Evolutionary conservation across 2,113 vertebrate species (phyloP).

Genomic region (Donacobius atricapilla): DNA sequence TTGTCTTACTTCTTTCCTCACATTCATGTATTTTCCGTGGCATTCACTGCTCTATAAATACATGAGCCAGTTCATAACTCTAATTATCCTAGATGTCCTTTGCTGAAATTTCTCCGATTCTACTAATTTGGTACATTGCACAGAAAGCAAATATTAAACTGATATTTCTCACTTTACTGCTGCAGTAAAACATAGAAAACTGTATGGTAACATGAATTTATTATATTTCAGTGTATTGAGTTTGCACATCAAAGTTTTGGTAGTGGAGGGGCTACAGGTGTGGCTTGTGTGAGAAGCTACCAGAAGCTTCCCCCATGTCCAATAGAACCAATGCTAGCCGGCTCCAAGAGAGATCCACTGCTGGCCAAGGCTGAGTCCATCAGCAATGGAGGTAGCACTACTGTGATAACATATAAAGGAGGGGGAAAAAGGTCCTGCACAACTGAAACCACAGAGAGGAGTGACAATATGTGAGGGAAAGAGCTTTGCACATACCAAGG

Average conservation of each 20-base stretch:
- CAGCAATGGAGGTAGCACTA: not conserved
- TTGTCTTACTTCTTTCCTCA: not conserved
- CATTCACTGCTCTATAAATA: not conserved
- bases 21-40: not conserved
- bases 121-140: not conserved
- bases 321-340: not conserved
- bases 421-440: not conserved
- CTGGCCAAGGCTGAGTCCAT: not conserved
- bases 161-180: not conserved
- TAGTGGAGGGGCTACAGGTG: not conserved
- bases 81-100: not conserved
- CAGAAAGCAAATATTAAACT: not conserved
- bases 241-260: not conserved
- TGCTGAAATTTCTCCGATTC: not conserved
- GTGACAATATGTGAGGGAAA: not conserved
- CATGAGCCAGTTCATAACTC: not conserved
- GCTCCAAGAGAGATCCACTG: not conserved
- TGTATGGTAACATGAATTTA: not conserved
- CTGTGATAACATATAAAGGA: not conserved
- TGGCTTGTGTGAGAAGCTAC: not conserved
- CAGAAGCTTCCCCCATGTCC: not conserved
- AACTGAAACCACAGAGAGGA: not conserved
- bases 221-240: not conserved
- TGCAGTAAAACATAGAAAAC: not conserved
- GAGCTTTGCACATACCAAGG: not conserved